Evolutionary conservation across 2,113 vertebrate genomes (phyloP).

Genomic region (Chlamydotis undulata): DNA sequence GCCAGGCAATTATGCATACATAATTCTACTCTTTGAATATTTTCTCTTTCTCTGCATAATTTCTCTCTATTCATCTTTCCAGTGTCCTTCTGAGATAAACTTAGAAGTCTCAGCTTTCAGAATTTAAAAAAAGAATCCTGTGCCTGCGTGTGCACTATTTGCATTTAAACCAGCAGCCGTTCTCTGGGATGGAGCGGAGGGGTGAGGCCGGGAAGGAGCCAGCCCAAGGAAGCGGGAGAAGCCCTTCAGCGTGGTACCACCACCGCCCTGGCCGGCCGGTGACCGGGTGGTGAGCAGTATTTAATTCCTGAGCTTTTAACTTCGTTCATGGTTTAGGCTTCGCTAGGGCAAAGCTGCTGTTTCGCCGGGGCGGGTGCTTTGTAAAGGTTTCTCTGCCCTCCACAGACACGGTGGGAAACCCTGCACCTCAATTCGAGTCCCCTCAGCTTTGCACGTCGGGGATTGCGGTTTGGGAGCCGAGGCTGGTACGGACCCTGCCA

Average conservation of each 20-base stretch:
- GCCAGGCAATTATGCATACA: conserved; percentile 70
- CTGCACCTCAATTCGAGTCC: background rate
- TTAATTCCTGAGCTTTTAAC: background rate
- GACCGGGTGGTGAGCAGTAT: background rate
- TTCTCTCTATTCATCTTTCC: conserved; percentile 71
- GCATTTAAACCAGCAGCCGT: conserved; percentile 33
- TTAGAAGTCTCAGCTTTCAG: conserved; percentile 65
- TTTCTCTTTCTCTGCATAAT: conserved; percentile 70
- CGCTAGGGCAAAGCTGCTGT: background rate
- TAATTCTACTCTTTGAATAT: conserved; percentile 74
- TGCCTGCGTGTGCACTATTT: conserved; percentile 48
- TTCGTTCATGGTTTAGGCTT: background rate
- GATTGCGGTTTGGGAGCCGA: background rate
- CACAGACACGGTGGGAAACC: too few species aligned
- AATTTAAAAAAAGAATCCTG: conserved; percentile 55
- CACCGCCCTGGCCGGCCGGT: background rate
- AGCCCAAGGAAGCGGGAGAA: background rate
- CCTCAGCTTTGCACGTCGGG: background rate
- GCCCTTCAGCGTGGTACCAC: background rate
- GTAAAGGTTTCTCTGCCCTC: background rate
- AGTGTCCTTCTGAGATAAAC: conserved; percentile 73
- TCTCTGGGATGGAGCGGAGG: background rate
- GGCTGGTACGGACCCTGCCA: background rate
- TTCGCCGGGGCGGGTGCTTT: background rate
- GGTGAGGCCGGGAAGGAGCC: background rate